Evolutionary conservation across 2,113 vertebrate genomes (phyloP).

Genomic region (Peromyscus maniculatus): DNA sequence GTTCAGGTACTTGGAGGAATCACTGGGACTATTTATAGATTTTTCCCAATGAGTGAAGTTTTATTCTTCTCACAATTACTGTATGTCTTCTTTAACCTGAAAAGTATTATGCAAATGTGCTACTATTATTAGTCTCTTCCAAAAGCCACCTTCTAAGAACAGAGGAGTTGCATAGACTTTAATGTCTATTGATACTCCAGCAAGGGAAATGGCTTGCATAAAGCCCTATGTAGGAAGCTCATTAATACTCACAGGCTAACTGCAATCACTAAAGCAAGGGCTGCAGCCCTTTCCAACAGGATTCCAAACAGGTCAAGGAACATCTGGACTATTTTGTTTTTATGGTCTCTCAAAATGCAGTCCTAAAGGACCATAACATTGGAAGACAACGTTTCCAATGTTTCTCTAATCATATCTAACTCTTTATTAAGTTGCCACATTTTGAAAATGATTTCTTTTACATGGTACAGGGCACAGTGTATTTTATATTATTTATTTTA

Average conservation of each 20-base stretch:
- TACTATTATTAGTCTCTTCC: conserved; percentile 54
- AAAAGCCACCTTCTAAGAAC: conserved; percentile 19
- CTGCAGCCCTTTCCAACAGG: background rate
- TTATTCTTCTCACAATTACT: conserved; percentile 71
- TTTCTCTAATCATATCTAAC: background rate
- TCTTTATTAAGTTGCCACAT: background rate
- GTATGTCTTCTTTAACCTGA: conserved; percentile 58
- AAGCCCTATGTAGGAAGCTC: background rate
- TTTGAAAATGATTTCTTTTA: background rate
- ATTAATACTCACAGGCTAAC: background rate
- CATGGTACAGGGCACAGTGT: no score
- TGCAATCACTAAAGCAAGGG: no score
- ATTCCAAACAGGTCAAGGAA: background rate
- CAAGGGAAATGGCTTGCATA: background rate
- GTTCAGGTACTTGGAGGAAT: conserved; percentile 33
- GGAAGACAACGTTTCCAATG: background rate
- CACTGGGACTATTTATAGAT: conserved; percentile 63
- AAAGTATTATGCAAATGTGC: conserved; percentile 65
- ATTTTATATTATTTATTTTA: no score
- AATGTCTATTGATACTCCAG: background rate
- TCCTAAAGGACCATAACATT: background rate
- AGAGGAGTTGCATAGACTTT: background rate
- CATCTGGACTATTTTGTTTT: background rate
- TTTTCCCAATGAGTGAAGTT: conserved; percentile 48
- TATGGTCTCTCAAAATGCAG: background rate